Evolutionary conservation across 2,888 invertebrate genomes (phyloP).

Genomic region (Melieria picta): DNA sequence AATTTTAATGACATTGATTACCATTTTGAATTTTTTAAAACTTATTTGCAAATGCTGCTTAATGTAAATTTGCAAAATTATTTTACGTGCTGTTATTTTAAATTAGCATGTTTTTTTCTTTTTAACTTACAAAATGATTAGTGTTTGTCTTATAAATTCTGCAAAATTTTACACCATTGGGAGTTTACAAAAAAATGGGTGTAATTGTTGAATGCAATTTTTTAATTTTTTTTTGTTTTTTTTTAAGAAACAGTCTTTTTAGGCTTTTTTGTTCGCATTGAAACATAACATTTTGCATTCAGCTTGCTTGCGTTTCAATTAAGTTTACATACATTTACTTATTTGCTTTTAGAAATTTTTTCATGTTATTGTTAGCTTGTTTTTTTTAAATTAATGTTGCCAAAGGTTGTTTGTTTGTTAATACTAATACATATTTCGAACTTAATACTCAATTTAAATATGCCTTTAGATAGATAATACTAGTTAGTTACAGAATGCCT

Average conservation of each 20-base stretch:
- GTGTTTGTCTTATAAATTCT: no score
- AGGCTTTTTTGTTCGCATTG: constrained; percentile 45
- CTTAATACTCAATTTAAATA: background rate
- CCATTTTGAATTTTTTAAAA: no score
- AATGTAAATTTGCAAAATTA: no score
- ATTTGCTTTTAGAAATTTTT: background rate
- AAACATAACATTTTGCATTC: constrained; percentile 37
- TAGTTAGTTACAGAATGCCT: constrained; percentile 12
- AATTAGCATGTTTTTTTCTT: background rate
- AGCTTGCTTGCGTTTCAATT: background rate
- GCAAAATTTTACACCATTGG: no score
- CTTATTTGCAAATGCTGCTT: no score
- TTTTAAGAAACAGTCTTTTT: constrained; percentile 53
- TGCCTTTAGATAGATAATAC: constrained; percentile 6
- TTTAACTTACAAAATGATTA: no score
- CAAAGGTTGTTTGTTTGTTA: background rate
- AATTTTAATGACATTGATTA: no score
- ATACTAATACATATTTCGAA: background rate
- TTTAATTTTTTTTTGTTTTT: constrained; percentile 20
- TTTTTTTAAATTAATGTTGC: background rate
- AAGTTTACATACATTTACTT: background rate
- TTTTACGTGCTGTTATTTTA: no score
- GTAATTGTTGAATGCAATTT: constrained; percentile 22
- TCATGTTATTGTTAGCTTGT: background rate
- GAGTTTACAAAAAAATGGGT: background rate